phyloP scores from a whole-genome alignment of 64 coral and sea anemone species.

The Montipora sp. region DNA sequence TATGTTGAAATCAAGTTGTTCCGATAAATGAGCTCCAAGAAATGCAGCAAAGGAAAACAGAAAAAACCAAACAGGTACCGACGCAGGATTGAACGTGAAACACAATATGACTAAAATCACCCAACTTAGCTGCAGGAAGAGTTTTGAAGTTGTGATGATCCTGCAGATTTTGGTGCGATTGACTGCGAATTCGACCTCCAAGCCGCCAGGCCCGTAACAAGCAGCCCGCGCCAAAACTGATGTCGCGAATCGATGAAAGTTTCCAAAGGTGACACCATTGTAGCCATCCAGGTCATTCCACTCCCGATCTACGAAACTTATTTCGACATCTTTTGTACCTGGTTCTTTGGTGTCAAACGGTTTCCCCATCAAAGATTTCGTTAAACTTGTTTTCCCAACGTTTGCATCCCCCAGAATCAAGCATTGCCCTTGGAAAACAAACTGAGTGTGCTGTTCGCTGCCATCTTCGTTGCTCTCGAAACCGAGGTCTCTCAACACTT shows the following conservation, averaged over 20 bases:
- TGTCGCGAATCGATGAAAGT: not conserved
- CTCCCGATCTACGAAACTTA: slow-evolving; percentile 15
- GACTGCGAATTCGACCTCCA: too few species aligned
- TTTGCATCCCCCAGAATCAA: slow-evolving; percentile 32
- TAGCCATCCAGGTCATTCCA: not conserved
- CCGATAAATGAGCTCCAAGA: too few species aligned
- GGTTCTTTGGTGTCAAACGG: not conserved
- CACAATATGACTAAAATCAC: too few species aligned
- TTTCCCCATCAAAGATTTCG: slow-evolving; percentile 12
- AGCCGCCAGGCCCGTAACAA: too few species aligned
- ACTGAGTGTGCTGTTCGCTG: slow-evolving; percentile 3
- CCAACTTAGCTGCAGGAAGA: too few species aligned
- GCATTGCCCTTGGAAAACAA: slow-evolving; percentile 48
- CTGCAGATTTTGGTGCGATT: too few species aligned
- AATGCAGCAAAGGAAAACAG: too few species aligned
- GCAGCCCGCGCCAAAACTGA: too few species aligned
- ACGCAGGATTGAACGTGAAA: too few species aligned
- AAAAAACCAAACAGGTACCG: too few species aligned
- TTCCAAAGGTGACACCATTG: slow-evolving; percentile 6
- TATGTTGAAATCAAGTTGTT: too few species aligned
- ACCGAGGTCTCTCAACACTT: slow-evolving; percentile 3
- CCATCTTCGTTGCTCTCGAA: slow-evolving; percentile 6
- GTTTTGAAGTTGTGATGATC: too few species aligned
- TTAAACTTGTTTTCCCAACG: slow-evolving; percentile 33
- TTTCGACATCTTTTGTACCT: slow-evolving; percentile 15